Base-by-base conservation (phyloP, 2,888 invertebrate genomes). In the Craniophora ligustri region DNA sequence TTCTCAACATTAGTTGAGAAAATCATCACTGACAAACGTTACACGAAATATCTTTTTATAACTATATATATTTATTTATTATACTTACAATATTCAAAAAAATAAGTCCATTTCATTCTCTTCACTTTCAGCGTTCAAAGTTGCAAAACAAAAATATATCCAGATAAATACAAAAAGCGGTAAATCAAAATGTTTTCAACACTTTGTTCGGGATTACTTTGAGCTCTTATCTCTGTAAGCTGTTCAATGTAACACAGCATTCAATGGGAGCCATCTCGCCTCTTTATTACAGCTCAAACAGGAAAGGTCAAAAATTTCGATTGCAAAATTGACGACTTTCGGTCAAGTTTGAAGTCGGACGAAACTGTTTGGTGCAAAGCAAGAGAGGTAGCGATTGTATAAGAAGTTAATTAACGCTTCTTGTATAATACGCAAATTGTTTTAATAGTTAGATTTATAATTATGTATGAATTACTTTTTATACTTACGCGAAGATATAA, bases 241-340 rank as follows among this genome's bases (percentile, higher is more conserved):
- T 8, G 14, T 41, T 56, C 40, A 18, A 39, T 45, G 42, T 50
- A 57, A 57, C 46, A 51, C 47, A 65, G 54, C 49, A 47, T 59
- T 69, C 56, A 69, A 51, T 62, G 36, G 6, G 18, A 40, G 41
- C 34, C 28, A 48, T 39, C 10, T 40, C 38, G 40, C 28, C 32
- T 53, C 62, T 72, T 54, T 59, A 64, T 60, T 48, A 61, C 50
- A 46, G 30, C 35, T 41, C 41, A 34, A 35, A 35, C 39, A 31
- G 62, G 26, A 74, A 73, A 59, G 72, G 73, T 71, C 75, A 69
- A 57, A 59, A 36, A 60, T 68, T 45, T 62, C 69, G 53, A 68
- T 62, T 60, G 57, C 36, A 53, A 75, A 73, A 75, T 68, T 68
- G 68, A 59, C 66, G 67, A 68, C 55, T 72, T 64, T 62, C 36